These are phyloP conservation scores for Dasypolia templi DNA, from an alignment of 2,888 invertebrate species.

Conservation along the genomic window DNA sequence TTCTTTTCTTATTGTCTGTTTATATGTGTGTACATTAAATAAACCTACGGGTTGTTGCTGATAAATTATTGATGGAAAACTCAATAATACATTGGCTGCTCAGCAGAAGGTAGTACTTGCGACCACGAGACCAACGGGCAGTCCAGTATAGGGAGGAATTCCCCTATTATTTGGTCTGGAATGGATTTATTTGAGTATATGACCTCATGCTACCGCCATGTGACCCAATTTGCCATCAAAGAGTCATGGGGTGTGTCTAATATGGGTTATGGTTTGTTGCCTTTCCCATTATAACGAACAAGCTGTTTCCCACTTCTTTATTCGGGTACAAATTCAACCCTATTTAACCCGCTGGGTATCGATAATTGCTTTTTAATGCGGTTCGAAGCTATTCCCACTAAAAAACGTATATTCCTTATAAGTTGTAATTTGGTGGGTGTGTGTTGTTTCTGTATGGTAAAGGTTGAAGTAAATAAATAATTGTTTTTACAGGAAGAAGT, in stretches of 20 bases:
- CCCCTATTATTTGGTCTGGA: not conserved
- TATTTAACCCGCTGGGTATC: not conserved
- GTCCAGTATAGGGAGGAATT: not conserved
- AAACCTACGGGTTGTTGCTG: not conserved
- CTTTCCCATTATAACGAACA: slow-evolving; percentile 18
- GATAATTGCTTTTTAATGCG: not conserved
- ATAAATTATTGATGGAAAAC: not conserved
- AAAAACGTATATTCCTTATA: not conserved
- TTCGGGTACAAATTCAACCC: not conserved
- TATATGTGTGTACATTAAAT: too few relatives aligned
- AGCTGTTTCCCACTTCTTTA: slow-evolving; percentile 7
- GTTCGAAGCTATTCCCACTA: not conserved
- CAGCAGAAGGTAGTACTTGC: not conserved
- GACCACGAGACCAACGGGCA: not conserved
- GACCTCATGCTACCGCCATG: slow-evolving; percentile 1
- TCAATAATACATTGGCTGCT: not conserved
- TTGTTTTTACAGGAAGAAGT: not conserved
- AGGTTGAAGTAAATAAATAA: not conserved
- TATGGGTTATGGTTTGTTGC: slow-evolving; percentile 34
- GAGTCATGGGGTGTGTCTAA: slow-evolving; percentile 46
- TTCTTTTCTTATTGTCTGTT: too few relatives aligned
- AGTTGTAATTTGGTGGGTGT: not conserved
- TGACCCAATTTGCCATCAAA: slow-evolving; percentile 48
- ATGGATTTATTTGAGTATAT: slow-evolving; percentile 4
- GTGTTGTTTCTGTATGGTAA: not conserved